Conservation (phyloP, 2,797 vertebrate species). For the Epinephelus coioides region DNA sequence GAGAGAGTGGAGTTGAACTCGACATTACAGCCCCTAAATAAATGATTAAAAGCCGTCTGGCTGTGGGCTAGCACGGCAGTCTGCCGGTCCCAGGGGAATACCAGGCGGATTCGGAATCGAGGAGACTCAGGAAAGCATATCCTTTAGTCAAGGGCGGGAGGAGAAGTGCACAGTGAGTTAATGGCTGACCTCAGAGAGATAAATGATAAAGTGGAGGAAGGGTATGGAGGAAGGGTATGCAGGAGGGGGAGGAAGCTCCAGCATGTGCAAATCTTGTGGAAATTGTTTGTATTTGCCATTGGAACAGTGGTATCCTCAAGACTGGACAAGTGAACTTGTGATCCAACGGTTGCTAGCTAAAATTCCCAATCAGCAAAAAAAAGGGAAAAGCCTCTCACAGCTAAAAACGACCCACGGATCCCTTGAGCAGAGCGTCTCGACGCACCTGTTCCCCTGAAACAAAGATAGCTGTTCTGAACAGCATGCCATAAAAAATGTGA, state of each 20-base stretch:
- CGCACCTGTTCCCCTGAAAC: neutral
- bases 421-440: neutral
- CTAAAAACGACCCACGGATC: neutral
- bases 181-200: slow-evolving; percentile 58
- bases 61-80: slow-evolving; percentile 48
- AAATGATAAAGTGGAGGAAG: slow-evolving; percentile 50
- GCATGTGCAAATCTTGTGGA: slow-evolving; percentile 34
- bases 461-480: neutral
- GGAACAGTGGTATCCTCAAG: neutral
- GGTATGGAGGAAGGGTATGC: slow-evolving; percentile 12
- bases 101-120: slow-evolving; percentile 48
- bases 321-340: neutral
- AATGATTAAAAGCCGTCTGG: slow-evolving; percentile 82
- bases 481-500: slow-evolving; percentile 28
- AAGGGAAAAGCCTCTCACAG: neutral
- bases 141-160: slow-evolving; percentile 65
- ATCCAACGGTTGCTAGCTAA: slow-evolving; percentile 1
- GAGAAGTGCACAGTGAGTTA: slow-evolving; percentile 59
- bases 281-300: slow-evolving; percentile 17
- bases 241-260: neutral
- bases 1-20: slow-evolving; percentile 48
- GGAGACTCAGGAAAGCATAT: slow-evolving; percentile 50
- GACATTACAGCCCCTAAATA: slow-evolving; percentile 75
- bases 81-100: slow-evolving; percentile 49
- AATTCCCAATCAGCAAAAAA: neutral